phyloP scores from a whole-genome alignment of 92 coral and sea anemone genomes.

The Virgularia gustaviana region DNA sequence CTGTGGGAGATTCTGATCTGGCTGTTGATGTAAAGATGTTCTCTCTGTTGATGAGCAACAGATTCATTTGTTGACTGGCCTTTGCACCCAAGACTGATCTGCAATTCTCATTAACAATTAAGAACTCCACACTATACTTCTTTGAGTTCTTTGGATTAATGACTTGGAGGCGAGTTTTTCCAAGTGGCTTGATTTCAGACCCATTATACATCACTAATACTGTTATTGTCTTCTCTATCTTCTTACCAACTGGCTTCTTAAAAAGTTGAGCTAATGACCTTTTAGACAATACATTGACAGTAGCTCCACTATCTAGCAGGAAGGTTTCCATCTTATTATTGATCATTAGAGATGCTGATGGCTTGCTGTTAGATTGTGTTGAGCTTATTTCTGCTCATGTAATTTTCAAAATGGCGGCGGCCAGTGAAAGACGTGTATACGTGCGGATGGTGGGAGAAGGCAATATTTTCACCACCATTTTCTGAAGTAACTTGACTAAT shows the following conservation, averaged over 20 bases:
- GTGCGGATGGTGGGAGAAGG: too few species aligned
- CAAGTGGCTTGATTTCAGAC: slow-evolving; percentile 29
- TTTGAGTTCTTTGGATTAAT: slow-evolving; percentile 21
- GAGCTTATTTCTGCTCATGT: slow-evolving; percentile 33
- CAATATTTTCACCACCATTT: slow-evolving; percentile 23
- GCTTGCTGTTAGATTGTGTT: slow-evolving; percentile 5
- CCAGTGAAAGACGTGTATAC: slow-evolving; percentile 31
- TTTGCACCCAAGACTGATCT: slow-evolving; percentile 1
- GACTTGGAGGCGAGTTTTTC: slow-evolving; percentile 22
- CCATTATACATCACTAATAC: slow-evolving; percentile 41
- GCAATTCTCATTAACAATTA: slow-evolving; percentile 1
- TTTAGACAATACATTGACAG: slow-evolving; percentile 47
- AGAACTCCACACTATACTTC: slow-evolving; percentile 26
- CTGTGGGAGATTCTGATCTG: not conserved
- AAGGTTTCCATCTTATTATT: slow-evolving; percentile 35
- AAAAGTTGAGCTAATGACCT: slow-evolving; percentile 21
- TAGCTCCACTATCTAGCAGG: slow-evolving; percentile 30
- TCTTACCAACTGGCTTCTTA: slow-evolving; percentile 10
- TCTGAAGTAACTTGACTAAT: too few species aligned
- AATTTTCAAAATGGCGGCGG: too few species aligned
- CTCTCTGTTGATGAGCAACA: slow-evolving; percentile 35
- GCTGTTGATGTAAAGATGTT: slow-evolving; percentile 34
- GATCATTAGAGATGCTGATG: slow-evolving; percentile 13
- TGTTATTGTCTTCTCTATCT: slow-evolving; percentile 31
- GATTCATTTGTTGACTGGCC: slow-evolving; percentile 41